Evolutionary conservation across 2,888 invertebrate species (phyloP).

Genomic region (Digitonthophagus gazella): DNA sequence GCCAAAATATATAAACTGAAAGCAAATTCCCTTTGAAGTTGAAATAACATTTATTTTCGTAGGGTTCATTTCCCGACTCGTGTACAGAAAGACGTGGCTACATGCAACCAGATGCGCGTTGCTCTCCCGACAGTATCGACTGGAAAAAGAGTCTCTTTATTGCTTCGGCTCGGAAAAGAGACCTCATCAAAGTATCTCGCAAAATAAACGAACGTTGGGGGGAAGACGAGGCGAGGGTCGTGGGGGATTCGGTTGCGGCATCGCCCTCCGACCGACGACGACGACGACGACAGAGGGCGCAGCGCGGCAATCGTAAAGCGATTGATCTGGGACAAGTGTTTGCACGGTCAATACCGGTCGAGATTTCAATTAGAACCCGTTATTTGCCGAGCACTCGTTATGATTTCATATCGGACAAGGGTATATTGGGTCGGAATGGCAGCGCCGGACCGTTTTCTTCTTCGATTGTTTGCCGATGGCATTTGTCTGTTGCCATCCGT

Average conservation of each 20-base stretch:
- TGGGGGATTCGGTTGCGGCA: not conserved
- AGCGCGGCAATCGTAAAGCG: constrained; percentile 42
- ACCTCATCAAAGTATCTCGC: constrained; percentile 43
- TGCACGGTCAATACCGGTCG: constrained; percentile 52
- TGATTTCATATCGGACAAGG: constrained; percentile 52
- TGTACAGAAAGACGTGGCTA: not conserved
- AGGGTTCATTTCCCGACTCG: not conserved
- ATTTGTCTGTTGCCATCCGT: constrained; percentile 30
- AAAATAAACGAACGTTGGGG: constrained; percentile 38
- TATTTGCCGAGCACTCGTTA: constrained; percentile 53
- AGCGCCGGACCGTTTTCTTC: constrained; percentile 33
- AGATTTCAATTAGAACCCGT: constrained; percentile 52
- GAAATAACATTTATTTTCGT: constrained; percentile 2
- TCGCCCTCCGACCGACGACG: not conserved
- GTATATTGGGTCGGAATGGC: constrained; percentile 29
- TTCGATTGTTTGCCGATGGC: constrained; percentile 35
- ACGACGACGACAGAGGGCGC: constrained; percentile 29
- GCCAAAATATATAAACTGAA: no score
- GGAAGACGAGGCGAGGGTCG: not conserved
- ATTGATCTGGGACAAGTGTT: constrained; percentile 52
- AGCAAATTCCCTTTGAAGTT: not conserved
- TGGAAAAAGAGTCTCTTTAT: constrained; percentile 6
- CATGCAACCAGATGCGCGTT: not conserved
- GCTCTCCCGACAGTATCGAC: not conserved
- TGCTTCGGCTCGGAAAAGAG: constrained; percentile 2